phyloP scores from a whole-genome alignment of 2,797 vertebrate species.

The Octomys mimax region DNA sequence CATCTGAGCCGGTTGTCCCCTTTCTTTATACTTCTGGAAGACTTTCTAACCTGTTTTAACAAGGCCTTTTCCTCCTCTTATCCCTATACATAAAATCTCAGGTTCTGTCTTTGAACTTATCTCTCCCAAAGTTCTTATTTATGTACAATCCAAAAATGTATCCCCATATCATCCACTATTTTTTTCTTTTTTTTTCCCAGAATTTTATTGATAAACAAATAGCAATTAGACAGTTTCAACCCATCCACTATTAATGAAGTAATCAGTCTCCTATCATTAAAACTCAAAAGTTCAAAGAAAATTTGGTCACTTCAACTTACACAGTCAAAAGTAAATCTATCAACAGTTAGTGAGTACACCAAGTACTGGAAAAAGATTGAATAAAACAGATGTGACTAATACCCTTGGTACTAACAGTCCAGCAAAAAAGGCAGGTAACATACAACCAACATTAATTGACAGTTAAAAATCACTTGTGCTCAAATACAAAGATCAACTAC shows the following conservation, averaged over 20 bases:
- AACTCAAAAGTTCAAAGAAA: neutral
- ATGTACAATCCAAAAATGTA: neutral
- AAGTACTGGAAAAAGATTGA: slow-evolving; percentile 8
- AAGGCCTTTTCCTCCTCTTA: neutral
- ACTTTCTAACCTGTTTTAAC: neutral
- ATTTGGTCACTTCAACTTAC: neutral
- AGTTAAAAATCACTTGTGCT: slow-evolving; percentile 20
- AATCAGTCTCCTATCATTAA: slow-evolving; percentile 7
- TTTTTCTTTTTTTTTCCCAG: too few species aligned
- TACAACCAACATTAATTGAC: neutral
- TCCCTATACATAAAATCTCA: neutral
- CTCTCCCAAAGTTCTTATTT: neutral
- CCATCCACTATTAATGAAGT: neutral
- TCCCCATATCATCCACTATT: too few species aligned
- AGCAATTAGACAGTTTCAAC: too few species aligned
- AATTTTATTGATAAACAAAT: too few species aligned
- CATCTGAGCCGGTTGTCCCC: too few species aligned
- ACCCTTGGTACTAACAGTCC: neutral
- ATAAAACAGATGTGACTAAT: neutral
- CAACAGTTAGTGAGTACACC: slow-evolving; percentile 6
- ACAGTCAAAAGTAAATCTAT: slow-evolving; percentile 9
- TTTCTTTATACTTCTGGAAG: neutral
- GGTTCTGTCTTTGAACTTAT: neutral
- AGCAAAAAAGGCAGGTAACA: slow-evolving; percentile 26
- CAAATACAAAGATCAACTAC: neutral